Conservation (phyloP, 2,113 vertebrate genomes). For the Fukomys damarensis region DNA sequence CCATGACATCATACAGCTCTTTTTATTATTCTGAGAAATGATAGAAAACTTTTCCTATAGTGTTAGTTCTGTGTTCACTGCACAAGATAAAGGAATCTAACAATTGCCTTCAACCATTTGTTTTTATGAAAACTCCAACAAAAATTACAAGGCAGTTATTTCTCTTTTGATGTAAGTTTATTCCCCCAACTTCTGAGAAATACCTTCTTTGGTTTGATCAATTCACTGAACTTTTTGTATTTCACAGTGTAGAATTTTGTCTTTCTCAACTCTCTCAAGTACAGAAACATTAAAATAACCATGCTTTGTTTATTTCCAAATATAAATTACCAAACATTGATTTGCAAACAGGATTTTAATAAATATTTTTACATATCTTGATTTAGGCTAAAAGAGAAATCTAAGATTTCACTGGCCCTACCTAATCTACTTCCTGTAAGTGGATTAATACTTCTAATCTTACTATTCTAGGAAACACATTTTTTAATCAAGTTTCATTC, state of each 20-base stretch:
- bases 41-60: conserved; percentile 23
- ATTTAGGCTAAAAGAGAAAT: conserved; percentile 44
- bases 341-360: conserved; percentile 11
- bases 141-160: conserved; percentile 63
- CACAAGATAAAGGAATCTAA: background rate
- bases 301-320: background rate
- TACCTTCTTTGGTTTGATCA: conserved; percentile 12
- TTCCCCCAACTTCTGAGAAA: background rate
- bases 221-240: conserved; percentile 57
- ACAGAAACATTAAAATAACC: conserved; percentile 46
- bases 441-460: background rate
- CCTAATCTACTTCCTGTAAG: background rate
- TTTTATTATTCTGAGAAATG: conserved; percentile 54
- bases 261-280: conserved; percentile 25
- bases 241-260: conserved; percentile 25
- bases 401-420: background rate
- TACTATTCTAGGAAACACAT: background rate
- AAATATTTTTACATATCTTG: conserved; percentile 29
- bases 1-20: background rate
- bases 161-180: conserved; percentile 61
- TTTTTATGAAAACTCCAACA: conserved; percentile 41
- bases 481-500: background rate
- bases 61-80: background rate
- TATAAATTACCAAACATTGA: background rate
- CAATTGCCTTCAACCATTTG: conserved; percentile 64